phyloP scores from a whole-genome alignment of 2,113 vertebrate genomes.

The Dermatemys mawii region DNA sequence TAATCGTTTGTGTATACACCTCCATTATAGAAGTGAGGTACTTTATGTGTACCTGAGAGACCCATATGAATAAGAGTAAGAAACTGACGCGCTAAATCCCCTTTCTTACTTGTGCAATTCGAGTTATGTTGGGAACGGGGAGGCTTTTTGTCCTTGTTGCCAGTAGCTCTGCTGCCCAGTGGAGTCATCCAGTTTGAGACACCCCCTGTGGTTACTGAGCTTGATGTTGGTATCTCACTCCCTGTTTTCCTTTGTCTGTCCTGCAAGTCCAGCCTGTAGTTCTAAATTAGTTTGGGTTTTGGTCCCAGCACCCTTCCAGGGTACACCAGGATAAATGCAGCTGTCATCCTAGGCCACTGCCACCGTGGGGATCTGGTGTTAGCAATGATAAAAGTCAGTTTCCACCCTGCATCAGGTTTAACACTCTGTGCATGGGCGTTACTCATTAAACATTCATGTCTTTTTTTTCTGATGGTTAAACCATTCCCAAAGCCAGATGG shows the following conservation, averaged over 20 bases:
- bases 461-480: background rate
- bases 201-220: background rate
- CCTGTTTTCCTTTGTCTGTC: slow-evolving; percentile 28
- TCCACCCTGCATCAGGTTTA: background rate
- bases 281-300: background rate
- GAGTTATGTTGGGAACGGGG: background rate
- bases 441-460: slow-evolving; percentile 1
- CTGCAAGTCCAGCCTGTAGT: background rate
- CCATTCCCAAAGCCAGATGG: background rate
- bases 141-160: background rate
- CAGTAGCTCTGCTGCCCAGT: background rate
- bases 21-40: background rate
- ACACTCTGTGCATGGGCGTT: background rate
- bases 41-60: background rate
- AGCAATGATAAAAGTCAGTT: background rate
- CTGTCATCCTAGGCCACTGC: accelerated
- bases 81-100: accelerated
- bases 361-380: background rate
- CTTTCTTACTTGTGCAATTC: background rate
- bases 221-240: background rate
- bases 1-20: background rate
- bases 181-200: background rate
- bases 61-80: background rate
- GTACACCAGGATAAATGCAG: background rate
- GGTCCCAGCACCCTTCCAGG: background rate